Evolutionary conservation across 2,797 vertebrate species (phyloP).

Genomic region (Sciaenops ocellatus): DNA sequence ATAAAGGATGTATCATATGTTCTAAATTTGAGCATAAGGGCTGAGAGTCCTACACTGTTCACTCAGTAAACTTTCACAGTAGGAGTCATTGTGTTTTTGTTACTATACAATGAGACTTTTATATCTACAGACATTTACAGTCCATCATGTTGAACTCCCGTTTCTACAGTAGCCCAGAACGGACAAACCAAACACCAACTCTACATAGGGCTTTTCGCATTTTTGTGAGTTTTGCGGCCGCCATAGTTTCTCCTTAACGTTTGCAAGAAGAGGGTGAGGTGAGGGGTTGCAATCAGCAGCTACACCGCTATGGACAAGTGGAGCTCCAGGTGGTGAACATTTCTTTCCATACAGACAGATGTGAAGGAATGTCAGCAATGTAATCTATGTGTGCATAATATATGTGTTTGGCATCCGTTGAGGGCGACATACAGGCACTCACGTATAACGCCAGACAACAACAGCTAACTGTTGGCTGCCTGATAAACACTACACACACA

Average conservation of each 20-base stretch:
- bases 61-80: background rate
- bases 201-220: too few relatives aligned
- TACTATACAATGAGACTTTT: too few relatives aligned
- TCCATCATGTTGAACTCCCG: too few relatives aligned
- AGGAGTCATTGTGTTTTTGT: too few relatives aligned
- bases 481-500: constrained; percentile 23
- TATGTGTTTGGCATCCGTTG: background rate
- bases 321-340: background rate
- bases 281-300: too few relatives aligned
- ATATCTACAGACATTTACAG: too few relatives aligned
- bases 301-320: background rate
- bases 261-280: too few relatives aligned
- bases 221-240: too few relatives aligned
- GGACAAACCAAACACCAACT: too few relatives aligned
- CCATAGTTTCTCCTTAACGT: too few relatives aligned
- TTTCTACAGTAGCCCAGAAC: too few relatives aligned
- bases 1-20: background rate
- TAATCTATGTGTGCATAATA: background rate
- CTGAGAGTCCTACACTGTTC: background rate
- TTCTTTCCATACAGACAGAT: background rate
- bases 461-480: background rate
- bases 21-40: background rate
- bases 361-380: background rate
- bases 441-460: constrained; percentile 11
- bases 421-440: background rate